Conservation (phyloP, 2,113 vertebrate genomes). For the Petaurus breviceps region DNA sequence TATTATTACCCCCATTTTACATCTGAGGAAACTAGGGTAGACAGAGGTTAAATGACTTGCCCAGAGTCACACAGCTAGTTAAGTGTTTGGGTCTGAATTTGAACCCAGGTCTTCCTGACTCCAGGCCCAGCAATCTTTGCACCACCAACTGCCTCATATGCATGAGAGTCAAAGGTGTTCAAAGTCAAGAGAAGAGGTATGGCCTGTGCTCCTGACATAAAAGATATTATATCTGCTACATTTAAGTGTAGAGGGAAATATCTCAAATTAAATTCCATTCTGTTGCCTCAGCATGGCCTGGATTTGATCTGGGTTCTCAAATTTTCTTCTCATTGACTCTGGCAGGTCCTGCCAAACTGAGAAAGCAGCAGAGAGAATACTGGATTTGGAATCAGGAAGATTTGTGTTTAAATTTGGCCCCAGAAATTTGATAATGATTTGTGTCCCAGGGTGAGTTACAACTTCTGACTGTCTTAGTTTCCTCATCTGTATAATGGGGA, state of each 20-base stretch:
- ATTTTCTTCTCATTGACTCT: neutral
- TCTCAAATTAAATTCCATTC: neutral
- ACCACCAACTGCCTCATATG: neutral
- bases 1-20: neutral
- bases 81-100: neutral
- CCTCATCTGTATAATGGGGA: neutral
- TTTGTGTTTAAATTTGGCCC: neutral
- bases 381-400: neutral
- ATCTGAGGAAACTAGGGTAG: neutral
- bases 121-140: neutral
- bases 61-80: neutral
- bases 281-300: neutral
- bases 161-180: neutral
- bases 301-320: neutral
- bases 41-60: neutral
- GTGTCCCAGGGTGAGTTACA: neutral
- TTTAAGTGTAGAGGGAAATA: neutral
- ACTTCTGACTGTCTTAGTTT: neutral
- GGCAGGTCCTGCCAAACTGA: neutral
- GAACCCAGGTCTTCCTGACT: neutral
- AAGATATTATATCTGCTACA: neutral
- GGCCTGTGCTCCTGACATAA: neutral
- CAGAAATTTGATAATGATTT: neutral
- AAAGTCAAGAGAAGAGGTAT: neutral
- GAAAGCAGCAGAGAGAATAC: neutral